These are phyloP conservation scores for Carollia perspicillata DNA, from an alignment of 2,113 vertebrate genomes.

Conservation along the genomic window DNA sequence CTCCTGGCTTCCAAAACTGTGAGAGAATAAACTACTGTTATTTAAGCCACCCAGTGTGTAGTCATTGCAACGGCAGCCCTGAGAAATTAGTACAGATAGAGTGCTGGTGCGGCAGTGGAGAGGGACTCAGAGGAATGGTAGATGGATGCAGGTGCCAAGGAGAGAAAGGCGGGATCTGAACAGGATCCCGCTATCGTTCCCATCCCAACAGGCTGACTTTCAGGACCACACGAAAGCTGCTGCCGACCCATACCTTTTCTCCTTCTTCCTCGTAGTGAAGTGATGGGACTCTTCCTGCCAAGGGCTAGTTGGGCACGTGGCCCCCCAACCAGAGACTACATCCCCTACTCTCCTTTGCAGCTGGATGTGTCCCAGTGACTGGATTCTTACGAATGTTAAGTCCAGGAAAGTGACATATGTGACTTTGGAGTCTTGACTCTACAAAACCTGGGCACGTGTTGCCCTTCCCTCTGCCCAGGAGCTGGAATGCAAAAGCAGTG, in stretches of 20 bases:
- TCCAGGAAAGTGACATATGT: neutral
- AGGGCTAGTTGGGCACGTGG: neutral
- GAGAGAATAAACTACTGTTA: neutral
- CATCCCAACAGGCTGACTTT: neutral
- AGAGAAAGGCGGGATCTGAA: neutral
- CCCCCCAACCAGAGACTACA: neutral
- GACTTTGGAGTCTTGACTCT: neutral
- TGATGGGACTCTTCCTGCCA: neutral
- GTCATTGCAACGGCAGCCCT: accelerated
- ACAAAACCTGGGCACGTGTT: neutral
- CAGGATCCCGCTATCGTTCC: too few relatives aligned
- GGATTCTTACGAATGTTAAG: neutral
- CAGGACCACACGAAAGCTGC: neutral
- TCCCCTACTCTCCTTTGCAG: neutral
- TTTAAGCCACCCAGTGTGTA: neutral
- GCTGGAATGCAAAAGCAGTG: neutral
- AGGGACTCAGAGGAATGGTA: neutral
- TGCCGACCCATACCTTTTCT: neutral
- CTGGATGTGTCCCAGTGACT: accelerated
- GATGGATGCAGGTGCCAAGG: neutral
- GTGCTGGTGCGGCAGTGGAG: neutral
- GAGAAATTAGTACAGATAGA: too few relatives aligned
- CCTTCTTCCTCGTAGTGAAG: neutral
- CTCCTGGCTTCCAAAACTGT: neutral
- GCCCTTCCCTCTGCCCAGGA: neutral